Base-by-base conservation (phyloP, 2,888 invertebrate species). In the Aleiodes leptofemur region DNA sequence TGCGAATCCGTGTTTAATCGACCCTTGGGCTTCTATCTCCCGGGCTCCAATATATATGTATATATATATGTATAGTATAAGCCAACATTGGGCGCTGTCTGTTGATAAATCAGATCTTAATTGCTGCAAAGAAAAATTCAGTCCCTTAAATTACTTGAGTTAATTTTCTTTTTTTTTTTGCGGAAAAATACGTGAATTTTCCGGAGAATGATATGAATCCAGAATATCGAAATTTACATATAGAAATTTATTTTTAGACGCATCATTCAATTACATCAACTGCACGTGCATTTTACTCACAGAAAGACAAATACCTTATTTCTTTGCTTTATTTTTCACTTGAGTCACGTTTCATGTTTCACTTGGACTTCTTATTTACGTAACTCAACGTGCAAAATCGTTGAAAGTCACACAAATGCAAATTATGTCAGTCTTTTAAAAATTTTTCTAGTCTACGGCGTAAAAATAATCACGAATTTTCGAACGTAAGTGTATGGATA, bases 331-430 rank as follows among this genome's bases (percentile, higher is more conserved):
- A 87, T 87, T 87, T 86, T 83, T 81, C 82, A 80, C 79, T 43
- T 83, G 81, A 83, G 87, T 87, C 88, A 88, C 88, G 88, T 88
- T 82, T 83, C 79, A 74, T 29, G 34, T n/a, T 64, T 48, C 14
- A 64, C 43, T 61, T 72, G 68, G 34, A 34, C 76, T 79, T 73
- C 77, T 81, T 79, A 81, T 86, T 85, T 84, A 82, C 80, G 82
- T 83, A 84, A 83, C 82, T 78, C 70, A 78, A 74, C 77, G 72
- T 72, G 76, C 80, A 79, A 81, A 82, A 83, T 82, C 78, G 80
- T 77, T 34, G 72, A 74, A 79, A 78, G 79, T 68, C 79, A 78
- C 13, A 82, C 34, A 34, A 34, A 79, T 78, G 71, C 79, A 72
- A 79, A 83, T 86, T 82, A 81, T 82, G 80, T 83, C 82, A 82